Percentiles rank a stretch among this genome's conserved stretches.
phyloP scores from a whole-genome alignment of 2,797 vertebrate species.

The Catharus ustulatus region DNA sequence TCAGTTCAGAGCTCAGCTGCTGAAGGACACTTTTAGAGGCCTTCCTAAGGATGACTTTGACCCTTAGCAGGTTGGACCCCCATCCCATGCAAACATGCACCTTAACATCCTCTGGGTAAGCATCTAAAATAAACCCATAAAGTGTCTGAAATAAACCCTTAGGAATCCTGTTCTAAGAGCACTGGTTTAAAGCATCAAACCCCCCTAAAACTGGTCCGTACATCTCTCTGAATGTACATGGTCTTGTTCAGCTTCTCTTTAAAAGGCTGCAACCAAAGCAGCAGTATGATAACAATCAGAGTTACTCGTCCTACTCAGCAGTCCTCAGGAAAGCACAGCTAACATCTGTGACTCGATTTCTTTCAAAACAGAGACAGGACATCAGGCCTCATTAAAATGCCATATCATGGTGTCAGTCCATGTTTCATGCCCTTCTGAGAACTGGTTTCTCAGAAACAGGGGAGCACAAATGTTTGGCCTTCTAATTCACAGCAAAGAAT shows the following conservation, averaged over 20 bases:
- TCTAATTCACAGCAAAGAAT: constrained; percentile 8
- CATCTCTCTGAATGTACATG: neutral
- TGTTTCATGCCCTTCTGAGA: neutral
- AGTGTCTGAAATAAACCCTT: neutral
- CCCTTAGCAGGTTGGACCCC: neutral
- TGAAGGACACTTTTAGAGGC: neutral
- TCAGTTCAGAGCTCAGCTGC: neutral
- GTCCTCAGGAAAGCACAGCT: neutral
- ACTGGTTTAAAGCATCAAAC: neutral
- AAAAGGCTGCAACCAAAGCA: neutral
- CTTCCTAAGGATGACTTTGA: neutral
- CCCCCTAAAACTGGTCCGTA: neutral
- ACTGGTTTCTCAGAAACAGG: constrained; percentile 32
- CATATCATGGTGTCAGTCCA: neutral
- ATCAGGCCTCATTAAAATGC: constrained; percentile 18
- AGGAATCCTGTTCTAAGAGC: neutral
- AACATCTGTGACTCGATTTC: neutral
- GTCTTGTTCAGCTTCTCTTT: neutral
- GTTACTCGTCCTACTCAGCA: neutral
- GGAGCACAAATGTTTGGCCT: neutral
- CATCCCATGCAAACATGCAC: neutral
- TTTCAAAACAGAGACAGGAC: neutral
- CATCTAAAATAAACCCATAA: neutral
- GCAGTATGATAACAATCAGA: neutral
- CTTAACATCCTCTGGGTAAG: neutral